phyloP scores from a whole-genome alignment of 2,888 invertebrate genomes.

The Meteorus cinctellus region DNA sequence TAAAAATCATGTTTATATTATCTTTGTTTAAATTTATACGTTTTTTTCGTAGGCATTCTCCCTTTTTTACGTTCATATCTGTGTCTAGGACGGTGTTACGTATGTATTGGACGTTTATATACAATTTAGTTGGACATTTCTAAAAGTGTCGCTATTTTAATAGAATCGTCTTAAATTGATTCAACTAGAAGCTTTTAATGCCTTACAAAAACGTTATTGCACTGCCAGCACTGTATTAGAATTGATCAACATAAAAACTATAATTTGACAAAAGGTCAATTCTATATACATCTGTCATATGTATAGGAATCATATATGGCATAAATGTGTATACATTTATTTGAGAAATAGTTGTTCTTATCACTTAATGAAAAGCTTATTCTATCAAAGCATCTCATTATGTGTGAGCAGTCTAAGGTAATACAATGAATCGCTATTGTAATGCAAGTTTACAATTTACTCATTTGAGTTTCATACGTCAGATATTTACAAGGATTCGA shows the following conservation, averaged over 20 bases:
- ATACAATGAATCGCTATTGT: constrained; percentile 26
- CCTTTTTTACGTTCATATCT: constrained; percentile 30
- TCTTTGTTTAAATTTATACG: constrained; percentile 50
- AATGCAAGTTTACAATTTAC: constrained; percentile 17
- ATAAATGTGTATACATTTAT: constrained; percentile 9
- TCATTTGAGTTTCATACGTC: neutral
- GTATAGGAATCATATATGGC: constrained; percentile 12
- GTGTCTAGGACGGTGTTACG: constrained; percentile 20
- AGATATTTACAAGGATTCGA: constrained; percentile 19
- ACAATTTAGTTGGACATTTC: constrained; percentile 11
- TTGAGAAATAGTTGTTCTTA: neutral
- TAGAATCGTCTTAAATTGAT: neutral
- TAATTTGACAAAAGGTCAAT: constrained; percentile 9
- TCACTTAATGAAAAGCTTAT: neutral
- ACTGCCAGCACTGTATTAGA: constrained; percentile 60
- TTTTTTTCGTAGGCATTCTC: constrained; percentile 11
- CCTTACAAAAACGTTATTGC: constrained; percentile 55
- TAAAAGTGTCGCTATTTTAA: constrained; percentile 11
- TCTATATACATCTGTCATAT: constrained; percentile 8
- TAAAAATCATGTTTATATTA: constrained; percentile 63
- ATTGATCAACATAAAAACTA: constrained; percentile 28
- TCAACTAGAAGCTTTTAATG: constrained; percentile 43
- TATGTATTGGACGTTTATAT: neutral
- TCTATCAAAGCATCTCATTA: constrained; percentile 13
- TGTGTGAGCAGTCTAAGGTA: constrained; percentile 28